Percentiles rank a stretch among this genome's conserved stretches.
Conservation (phyloP, 2,113 vertebrate species). For the Dromas ardeola region DNA sequence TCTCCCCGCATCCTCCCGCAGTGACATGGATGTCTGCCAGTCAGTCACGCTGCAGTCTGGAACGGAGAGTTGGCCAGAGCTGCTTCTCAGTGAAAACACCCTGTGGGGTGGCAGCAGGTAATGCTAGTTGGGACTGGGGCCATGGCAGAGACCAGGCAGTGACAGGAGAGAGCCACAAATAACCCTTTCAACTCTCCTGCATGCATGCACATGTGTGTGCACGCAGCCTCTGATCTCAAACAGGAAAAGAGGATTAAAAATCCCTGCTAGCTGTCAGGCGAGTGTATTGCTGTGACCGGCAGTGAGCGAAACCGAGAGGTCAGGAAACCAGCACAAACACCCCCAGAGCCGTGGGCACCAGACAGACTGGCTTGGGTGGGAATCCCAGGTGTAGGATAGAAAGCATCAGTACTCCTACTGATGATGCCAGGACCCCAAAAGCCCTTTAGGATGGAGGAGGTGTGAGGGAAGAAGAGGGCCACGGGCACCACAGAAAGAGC, state of each 20-base stretch:
- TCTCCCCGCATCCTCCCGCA: not conserved
- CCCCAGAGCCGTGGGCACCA: not conserved
- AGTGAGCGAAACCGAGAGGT: not conserved
- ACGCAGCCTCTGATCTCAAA: not conserved
- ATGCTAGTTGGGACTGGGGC: not conserved
- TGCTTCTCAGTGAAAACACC: not conserved
- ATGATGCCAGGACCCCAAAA: not conserved
- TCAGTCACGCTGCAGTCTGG: rapidly evolving
- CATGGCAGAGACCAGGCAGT: not conserved
- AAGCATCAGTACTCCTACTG: not conserved
- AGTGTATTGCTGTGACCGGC: not conserved
- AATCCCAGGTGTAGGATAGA: not conserved
- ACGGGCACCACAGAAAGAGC: not conserved
- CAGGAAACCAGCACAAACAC: not conserved
- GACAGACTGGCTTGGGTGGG: not conserved
- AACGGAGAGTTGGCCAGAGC: not conserved
- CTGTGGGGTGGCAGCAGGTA: not conserved
- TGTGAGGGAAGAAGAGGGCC: not conserved
- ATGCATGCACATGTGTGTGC: not conserved
- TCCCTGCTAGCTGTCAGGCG: not conserved
- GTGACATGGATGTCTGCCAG: not conserved
- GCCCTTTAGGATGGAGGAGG: not conserved
- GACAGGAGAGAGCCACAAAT: not conserved
- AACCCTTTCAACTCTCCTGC: not conserved
- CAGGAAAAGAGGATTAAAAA: not conserved